phyloP scores from a whole-genome alignment of 2,113 vertebrate genomes.

The Steatornis caripensis region DNA sequence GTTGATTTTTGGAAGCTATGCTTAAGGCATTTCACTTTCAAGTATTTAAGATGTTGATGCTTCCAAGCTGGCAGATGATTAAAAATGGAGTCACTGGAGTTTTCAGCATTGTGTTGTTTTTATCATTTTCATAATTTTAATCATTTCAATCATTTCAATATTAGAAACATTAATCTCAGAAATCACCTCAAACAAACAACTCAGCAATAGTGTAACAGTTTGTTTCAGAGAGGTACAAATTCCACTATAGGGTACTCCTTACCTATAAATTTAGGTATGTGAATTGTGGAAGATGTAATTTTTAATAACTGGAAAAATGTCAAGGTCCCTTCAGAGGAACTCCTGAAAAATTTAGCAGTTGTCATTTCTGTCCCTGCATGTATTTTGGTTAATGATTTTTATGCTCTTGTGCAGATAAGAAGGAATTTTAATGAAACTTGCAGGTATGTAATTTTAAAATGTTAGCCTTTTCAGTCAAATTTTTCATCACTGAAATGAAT shows the following conservation, averaged over 20 bases:
- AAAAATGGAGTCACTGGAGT: not conserved
- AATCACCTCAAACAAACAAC: not conserved
- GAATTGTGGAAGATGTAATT: not conserved
- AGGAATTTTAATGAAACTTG: not conserved
- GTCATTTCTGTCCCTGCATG: not conserved
- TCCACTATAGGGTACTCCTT: not conserved
- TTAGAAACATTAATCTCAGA: not conserved
- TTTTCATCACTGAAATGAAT: conserved; percentile 14
- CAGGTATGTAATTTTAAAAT: not conserved
- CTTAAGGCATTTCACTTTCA: not conserved
- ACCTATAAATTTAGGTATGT: not conserved
- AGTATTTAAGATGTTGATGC: not conserved
- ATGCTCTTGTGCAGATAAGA: not conserved
- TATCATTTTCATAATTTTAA: not conserved
- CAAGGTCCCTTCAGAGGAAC: not conserved
- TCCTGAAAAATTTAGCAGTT: not conserved
- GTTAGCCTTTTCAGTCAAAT: not conserved
- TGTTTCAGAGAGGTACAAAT: not conserved
- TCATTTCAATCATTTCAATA: not conserved
- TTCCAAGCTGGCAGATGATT: not conserved
- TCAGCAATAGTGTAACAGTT: not conserved
- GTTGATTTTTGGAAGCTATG: not conserved
- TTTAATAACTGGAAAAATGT: not conserved
- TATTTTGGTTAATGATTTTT: not conserved
- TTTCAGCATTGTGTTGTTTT: not conserved